Evolutionary conservation across 2,888 invertebrate species (phyloP).

Genomic region (Eupithecia tripunctaria): DNA sequence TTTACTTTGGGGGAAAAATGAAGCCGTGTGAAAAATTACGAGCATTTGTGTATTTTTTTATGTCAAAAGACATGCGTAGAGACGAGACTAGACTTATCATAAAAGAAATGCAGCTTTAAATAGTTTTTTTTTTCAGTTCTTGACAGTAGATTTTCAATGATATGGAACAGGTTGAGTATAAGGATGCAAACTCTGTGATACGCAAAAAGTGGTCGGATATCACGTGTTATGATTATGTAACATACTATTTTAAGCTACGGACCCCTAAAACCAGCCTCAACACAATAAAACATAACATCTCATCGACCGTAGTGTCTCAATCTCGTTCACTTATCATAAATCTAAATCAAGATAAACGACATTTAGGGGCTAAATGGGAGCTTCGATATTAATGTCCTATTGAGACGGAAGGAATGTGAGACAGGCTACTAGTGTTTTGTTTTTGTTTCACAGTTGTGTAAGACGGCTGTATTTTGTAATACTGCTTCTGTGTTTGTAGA

Average conservation of each 20-base stretch:
- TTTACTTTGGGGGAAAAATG: too few relatives aligned
- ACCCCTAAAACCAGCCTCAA: neutral
- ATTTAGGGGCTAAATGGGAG: constrained; percentile 77
- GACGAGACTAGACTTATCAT: too few relatives aligned
- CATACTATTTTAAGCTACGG: neutral
- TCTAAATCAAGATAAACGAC: constrained; percentile 81
- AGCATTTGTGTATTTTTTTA: too few relatives aligned
- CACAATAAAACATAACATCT: constrained; percentile 50
- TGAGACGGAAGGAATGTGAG: constrained; percentile 54
- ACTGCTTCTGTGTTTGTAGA: neutral
- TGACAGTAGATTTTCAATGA: too few relatives aligned
- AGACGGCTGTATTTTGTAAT: neutral
- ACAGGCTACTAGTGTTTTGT: constrained; percentile 27
- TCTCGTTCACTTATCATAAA: constrained; percentile 77
- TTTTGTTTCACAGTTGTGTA: constrained; percentile 3
- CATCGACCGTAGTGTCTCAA: constrained; percentile 68
- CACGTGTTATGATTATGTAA: neutral
- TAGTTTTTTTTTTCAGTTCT: too few relatives aligned
- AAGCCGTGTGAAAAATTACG: too few relatives aligned
- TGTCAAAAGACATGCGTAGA: too few relatives aligned
- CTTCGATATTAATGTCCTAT: constrained; percentile 75
- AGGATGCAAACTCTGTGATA: neutral
- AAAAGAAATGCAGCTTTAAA: too few relatives aligned
- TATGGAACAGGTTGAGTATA: too few relatives aligned
- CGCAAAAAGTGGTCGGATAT: neutral